Evolutionary conservation across 2,797 vertebrate genomes (phyloP).

Genomic region (Apogon hyalosoma): DNA sequence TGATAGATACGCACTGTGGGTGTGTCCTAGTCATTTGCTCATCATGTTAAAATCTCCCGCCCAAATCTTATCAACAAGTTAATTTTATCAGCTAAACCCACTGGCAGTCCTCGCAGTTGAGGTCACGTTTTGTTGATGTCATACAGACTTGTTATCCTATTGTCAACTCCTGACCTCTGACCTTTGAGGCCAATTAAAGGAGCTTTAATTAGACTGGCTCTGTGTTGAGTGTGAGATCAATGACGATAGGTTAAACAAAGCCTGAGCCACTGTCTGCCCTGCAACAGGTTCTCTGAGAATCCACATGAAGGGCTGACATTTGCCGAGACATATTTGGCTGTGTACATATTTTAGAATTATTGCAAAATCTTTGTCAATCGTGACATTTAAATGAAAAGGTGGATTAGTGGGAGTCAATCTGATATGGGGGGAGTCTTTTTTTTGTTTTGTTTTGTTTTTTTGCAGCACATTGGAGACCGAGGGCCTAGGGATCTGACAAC

Average conservation of each 20-base stretch:
- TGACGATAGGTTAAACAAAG: constrained; percentile 8
- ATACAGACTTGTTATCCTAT: constrained; percentile 15
- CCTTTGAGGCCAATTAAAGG: constrained; percentile 41
- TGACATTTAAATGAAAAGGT: background rate
- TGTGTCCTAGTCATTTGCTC: background rate
- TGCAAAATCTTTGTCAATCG: background rate
- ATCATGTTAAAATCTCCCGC: background rate
- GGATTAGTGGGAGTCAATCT: no score
- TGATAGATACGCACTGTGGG: no score
- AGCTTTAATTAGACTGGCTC: constrained; percentile 41
- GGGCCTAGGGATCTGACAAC: constrained; percentile 25
- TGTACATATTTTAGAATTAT: background rate
- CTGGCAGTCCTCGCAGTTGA: constrained; percentile 20
- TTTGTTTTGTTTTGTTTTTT: constrained; percentile 3
- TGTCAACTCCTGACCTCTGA: constrained; percentile 11
- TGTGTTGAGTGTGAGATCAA: background rate
- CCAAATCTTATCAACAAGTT: constrained; percentile 5
- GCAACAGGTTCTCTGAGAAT: constrained; percentile 32
- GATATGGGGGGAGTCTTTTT: background rate
- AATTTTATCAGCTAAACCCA: constrained; percentile 29
- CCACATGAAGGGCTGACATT: background rate
- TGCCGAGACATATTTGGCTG: background rate
- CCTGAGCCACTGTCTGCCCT: constrained; percentile 32
- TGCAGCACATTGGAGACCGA: constrained; percentile 8
- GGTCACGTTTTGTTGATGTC: constrained; percentile 14